Percentiles rank a stretch among this genome's conserved stretches.
Evolutionary conservation across 1,140 invertebrate genomes (phyloP).

Genomic region (Diabrotica undecimpunctata): DNA sequence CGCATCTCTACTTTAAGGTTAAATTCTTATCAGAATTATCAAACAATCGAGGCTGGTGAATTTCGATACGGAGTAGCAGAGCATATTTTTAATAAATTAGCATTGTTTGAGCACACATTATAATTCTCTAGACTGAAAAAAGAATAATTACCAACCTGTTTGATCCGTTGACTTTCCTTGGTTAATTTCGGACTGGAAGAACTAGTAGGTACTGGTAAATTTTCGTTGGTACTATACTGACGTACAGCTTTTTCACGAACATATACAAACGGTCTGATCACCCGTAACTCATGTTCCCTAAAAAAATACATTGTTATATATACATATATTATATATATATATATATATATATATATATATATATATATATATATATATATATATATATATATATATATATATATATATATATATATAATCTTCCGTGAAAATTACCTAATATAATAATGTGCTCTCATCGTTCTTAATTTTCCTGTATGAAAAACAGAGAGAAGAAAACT

Average conservation of each 20-base stretch:
- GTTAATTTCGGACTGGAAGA: constrained; percentile 49
- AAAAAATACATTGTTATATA: constrained; percentile 24
- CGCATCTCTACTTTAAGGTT: too few species aligned
- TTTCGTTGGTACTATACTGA: constrained; percentile 65
- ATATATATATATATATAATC: too few species aligned
- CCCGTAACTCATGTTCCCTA: constrained; percentile 74
- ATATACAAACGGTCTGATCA: constrained; percentile 85
- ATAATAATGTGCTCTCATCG: constrained; percentile 81
- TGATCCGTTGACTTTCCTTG: constrained; percentile 64
- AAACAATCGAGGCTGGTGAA: too few species aligned
- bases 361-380: too few species aligned
- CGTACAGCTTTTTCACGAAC: constrained; percentile 73
- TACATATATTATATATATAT: too few species aligned
- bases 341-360: too few species aligned
- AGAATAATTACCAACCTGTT: constrained; percentile 49
- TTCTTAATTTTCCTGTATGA: constrained; percentile 72
- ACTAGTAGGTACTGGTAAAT: constrained; percentile 62
- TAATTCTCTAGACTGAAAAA: too few species aligned
- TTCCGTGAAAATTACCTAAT: constrained; percentile 50
- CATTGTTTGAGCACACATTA: too few species aligned
- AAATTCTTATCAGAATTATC: too few species aligned
- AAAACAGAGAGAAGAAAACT: constrained; percentile 81
- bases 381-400: too few species aligned
- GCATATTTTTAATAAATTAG: too few species aligned
- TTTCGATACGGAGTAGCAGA: too few species aligned